These are phyloP conservation scores for Lampropteryx suffumata DNA, from an alignment of 2,888 invertebrate genomes.

Conservation along the genomic window DNA sequence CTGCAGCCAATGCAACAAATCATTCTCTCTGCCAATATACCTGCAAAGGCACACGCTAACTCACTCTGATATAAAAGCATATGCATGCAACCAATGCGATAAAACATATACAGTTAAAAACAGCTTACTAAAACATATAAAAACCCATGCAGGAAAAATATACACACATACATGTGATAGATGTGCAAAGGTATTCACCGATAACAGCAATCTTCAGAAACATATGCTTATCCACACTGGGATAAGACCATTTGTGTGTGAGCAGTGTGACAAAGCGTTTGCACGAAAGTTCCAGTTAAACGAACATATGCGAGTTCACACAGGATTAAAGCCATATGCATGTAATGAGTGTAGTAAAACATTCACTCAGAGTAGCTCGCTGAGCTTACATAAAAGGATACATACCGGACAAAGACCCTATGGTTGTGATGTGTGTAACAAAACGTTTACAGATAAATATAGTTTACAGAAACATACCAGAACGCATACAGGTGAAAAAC, in stretches of 20 bases:
- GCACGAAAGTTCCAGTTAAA: slow-evolving; percentile 7
- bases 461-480: slow-evolving; percentile 20
- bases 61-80: neutral
- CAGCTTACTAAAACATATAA: slow-evolving; percentile 5
- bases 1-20: slow-evolving; percentile 1
- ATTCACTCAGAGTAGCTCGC: slow-evolving; percentile 11
- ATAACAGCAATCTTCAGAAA: slow-evolving; percentile 1
- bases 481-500: slow-evolving; percentile 19
- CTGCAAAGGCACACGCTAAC: slow-evolving; percentile 1
- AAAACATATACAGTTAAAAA: slow-evolving; percentile 13
- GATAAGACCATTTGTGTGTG: slow-evolving; percentile 10
- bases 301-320: slow-evolving; percentile 12
- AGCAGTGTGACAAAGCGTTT: slow-evolving; percentile 14
- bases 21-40: neutral
- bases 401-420: slow-evolving; percentile 8
- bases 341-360: slow-evolving; percentile 10
- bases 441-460: slow-evolving; percentile 11
- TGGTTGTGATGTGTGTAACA: slow-evolving; percentile 13
- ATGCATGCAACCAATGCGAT: slow-evolving; percentile 9
- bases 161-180: slow-evolving; percentile 13
- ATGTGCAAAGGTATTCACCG: slow-evolving; percentile 11
- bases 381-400: slow-evolving; percentile 2
- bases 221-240: slow-evolving; percentile 18
- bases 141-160: neutral
- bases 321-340: slow-evolving; percentile 10